Base-by-base conservation (phyloP, 2,113 vertebrate genomes). In the Neodontobutis hainanensis region DNA sequence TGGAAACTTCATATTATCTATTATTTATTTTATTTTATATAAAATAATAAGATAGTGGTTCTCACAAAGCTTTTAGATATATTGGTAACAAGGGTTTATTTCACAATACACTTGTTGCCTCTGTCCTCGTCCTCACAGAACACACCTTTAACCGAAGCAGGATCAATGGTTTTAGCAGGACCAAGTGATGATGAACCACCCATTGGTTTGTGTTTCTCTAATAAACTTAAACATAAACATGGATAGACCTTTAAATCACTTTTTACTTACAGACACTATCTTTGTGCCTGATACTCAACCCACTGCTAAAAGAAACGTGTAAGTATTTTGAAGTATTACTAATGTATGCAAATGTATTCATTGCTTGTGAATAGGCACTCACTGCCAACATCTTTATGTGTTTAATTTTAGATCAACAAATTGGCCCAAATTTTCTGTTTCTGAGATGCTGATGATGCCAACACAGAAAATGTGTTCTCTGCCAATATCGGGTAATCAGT, bases 261-360 rank as follows among this genome's bases (percentile, higher is more conserved):
- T 61, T 83, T 77, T 63, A 68, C 67, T 72, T 68, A 9, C 91
- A 99, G 96, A 89, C 71, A 77, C 87, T 51, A 77, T 65, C 7
- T 80, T 89, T 81, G 83, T 94, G 69, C 92, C 93, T 55, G 94
- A 95, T 81, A 93, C 91, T 32, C 94, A 94, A 82, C 90, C 91
- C 67, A 59, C 48, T 83, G 75, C 44, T 72, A 80, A 34, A 45
- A 87, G 77, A 65, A 53, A 73, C 77, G 44, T 52, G 97, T 98
- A 92, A 95, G 96, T 90, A 82, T 35, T 38, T 6, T 14, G 47
- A 19, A 60, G 58, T 27, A 14, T 68, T 6, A 12, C n/a, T 8
- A 47, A 44, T 65, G 5, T 57, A 52, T 45, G 5, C 8, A 61
- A 11, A 50, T 69, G 5, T 45, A 19, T 19, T 55, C 35, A 15